Conservation (phyloP, 2,113 vertebrate genomes). For the Chamaea fasciata region DNA sequence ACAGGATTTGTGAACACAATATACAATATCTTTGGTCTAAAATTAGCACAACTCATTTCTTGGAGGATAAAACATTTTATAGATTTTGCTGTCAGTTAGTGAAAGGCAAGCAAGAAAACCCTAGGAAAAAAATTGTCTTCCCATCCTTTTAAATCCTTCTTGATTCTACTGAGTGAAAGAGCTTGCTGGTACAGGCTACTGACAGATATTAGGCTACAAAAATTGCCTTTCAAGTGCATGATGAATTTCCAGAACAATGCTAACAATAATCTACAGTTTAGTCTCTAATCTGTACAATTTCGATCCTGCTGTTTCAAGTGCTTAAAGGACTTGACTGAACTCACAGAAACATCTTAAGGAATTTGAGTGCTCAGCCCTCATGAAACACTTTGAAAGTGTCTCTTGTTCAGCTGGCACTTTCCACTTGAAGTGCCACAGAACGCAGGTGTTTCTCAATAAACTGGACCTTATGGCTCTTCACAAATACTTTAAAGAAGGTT, state of each 20-base stretch:
- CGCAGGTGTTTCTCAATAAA: not conserved
- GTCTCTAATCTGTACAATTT: not conserved
- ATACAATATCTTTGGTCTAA: not conserved
- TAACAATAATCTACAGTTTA: not conserved
- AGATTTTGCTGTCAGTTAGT: not conserved
- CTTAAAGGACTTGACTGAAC: not conserved
- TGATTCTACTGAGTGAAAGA: not conserved
- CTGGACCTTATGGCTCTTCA: not conserved
- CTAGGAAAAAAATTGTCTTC: not conserved
- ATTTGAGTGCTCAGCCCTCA: not conserved
- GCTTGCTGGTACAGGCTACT: not conserved
- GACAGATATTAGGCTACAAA: not conserved
- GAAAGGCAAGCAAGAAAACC: not conserved
- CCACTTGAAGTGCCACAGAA: not conserved
- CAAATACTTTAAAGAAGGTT: not conserved
- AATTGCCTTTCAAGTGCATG: not conserved
- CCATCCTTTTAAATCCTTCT: not conserved
- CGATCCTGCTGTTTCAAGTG: not conserved
- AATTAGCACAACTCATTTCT: not conserved
- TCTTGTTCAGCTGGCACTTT: not conserved
- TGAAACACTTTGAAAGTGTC: not conserved
- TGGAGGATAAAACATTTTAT: not conserved
- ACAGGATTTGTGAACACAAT: not conserved
- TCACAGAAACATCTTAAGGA: not conserved
- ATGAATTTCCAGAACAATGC: not conserved